Evolutionary conservation across 1,140 invertebrate genomes (phyloP).

Genomic region (Prorops nasuta): DNA sequence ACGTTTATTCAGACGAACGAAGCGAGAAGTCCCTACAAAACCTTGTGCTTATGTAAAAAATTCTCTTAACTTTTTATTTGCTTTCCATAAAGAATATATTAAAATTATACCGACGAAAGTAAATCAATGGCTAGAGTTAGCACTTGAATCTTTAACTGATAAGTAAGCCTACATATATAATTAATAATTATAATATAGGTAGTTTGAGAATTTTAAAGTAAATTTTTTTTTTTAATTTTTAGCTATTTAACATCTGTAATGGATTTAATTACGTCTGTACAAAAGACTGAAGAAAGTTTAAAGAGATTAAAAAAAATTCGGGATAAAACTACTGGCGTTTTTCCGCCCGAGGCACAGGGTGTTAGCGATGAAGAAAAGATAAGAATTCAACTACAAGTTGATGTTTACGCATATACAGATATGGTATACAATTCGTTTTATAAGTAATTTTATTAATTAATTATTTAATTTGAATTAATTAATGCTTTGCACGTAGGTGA

Average conservation of each 20-base stretch:
- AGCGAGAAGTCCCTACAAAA: constrained; percentile 79
- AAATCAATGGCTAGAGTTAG: constrained; percentile 57
- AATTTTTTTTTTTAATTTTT: constrained; percentile 33
- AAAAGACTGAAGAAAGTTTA: constrained; percentile 92
- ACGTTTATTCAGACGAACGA: constrained; percentile 87
- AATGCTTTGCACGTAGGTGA: constrained; percentile 27
- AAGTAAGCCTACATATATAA: constrained; percentile 59
- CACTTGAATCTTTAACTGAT: constrained; percentile 65
- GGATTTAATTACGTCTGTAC: constrained; percentile 88
- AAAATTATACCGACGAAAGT: constrained; percentile 57
- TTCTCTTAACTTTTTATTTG: constrained; percentile 63
- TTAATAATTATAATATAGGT: constrained; percentile 1
- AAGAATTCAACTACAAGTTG: constrained; percentile 81
- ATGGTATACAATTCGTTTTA: constrained; percentile 33
- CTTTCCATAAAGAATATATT: constrained; percentile 63
- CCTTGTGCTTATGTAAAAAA: constrained; percentile 76
- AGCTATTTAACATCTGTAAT: constrained; percentile 80
- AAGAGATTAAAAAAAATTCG: constrained; percentile 83
- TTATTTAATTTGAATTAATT: neutral
- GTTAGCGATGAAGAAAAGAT: constrained; percentile 91
- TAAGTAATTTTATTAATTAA: neutral
- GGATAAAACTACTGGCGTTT: constrained; percentile 61
- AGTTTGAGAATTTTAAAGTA: constrained; percentile 8
- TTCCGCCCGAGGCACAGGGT: constrained; percentile 54
- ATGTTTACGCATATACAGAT: constrained; percentile 67